These are phyloP conservation scores for Periophthalmus modestus DNA, from an alignment of 2,113 vertebrate species.

Conservation along the genomic window DNA sequence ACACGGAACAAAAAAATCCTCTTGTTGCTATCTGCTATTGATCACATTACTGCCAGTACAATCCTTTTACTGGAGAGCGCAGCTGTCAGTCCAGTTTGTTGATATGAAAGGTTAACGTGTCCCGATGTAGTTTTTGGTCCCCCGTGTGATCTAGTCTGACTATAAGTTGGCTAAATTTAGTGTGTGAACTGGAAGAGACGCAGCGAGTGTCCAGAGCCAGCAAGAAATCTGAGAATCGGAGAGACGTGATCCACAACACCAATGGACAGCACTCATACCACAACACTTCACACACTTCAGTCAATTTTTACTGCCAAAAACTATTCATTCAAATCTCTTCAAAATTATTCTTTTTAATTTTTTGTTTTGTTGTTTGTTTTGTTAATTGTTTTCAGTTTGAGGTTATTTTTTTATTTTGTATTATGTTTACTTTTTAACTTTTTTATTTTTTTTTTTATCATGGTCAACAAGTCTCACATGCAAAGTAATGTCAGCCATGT, in stretches of 20 bases:
- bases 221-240: conserved; percentile 68
- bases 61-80: not conserved
- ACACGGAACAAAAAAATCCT: not conserved
- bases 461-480: conserved; percentile 15
- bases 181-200: conserved; percentile 63
- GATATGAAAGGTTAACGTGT: conserved; percentile 4
- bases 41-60: conserved; percentile 25
- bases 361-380: too few species aligned
- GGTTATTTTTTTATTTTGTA: not conserved
- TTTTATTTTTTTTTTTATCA: too few species aligned
- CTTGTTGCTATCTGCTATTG: too few species aligned
- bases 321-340: not conserved
- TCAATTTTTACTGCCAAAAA: not conserved
- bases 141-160: conserved; percentile 12
- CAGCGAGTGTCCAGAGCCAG: conserved; percentile 32
- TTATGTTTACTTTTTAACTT: not conserved
- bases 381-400: not conserved
- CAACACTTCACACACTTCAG: too few species aligned
- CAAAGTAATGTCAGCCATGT: conserved; percentile 19
- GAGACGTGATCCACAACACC: conserved; percentile 37
- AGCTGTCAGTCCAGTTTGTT: not conserved
- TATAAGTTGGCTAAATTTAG: conserved; percentile 73
- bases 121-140: conserved; percentile 13
- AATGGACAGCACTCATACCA: not conserved
- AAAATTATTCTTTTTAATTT: not conserved